A percentile compares a stretch with the other conserved stretches of the same genome.
Conservation (phyloP, 2,113 vertebrate species). For the Melanostigma gelatinosum region DNA sequence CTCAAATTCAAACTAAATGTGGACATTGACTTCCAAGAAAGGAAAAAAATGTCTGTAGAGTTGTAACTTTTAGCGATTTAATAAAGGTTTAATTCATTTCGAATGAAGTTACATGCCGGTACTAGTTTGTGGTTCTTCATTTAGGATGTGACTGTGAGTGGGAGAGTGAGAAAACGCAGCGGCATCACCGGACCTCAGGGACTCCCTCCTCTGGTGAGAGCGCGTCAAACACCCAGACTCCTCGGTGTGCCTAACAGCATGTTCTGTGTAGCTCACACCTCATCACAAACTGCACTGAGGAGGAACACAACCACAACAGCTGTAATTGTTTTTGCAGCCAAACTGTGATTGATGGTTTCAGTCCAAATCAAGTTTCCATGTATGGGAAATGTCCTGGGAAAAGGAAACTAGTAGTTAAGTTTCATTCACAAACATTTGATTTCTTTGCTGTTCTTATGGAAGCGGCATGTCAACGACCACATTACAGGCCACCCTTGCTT, state of each 20-base stretch:
- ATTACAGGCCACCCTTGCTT: neutral
- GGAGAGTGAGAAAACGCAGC: neutral
- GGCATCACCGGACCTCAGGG: slow-evolving; percentile 26
- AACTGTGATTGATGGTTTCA: neutral
- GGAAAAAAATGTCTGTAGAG: neutral
- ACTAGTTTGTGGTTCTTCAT: neutral
- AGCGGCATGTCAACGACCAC: neutral
- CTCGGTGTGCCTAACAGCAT: neutral
- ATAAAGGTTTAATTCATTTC: neutral
- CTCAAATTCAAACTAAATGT: neutral
- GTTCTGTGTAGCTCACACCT: slow-evolving; percentile 41
- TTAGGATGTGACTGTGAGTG: neutral
- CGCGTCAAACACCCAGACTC: slow-evolving; percentile 24
- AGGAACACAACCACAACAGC: neutral
- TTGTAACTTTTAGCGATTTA: neutral
- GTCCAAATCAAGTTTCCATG: neutral
- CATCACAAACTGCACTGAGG: slow-evolving; percentile 19
- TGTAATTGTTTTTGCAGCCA: slow-evolving; percentile 39
- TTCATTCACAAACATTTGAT: neutral
- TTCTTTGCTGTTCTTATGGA: neutral
- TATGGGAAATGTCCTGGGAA: neutral
- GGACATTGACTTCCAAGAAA: slow-evolving; percentile 2
- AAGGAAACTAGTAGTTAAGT: neutral
- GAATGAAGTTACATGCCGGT: neutral
- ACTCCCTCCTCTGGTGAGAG: slow-evolving; percentile 78